Evolutionary conservation across 2,888 invertebrate genomes (phyloP), one percentile per base, ranked within the genome.

Genomic region (Amorpha juglandis): DNA sequence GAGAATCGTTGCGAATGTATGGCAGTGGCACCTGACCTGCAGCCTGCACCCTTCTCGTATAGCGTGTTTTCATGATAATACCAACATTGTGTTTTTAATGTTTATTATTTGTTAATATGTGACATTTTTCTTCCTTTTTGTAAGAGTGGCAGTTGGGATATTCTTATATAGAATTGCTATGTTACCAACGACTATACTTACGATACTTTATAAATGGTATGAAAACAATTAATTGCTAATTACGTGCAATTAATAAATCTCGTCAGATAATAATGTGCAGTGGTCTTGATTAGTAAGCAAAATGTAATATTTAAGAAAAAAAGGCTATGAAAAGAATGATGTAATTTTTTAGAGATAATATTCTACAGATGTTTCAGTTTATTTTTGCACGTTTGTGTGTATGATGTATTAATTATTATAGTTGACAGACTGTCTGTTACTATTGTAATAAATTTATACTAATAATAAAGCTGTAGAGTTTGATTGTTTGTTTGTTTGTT

Each of bases 11-110:
- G 38, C 19, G 58, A 58, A 58, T 42, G 19, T 58, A 58, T 58
- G 42, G 58, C 12, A 42, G 42, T 12, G 58, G 58, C 58, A 58
- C 58, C 58, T 42, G 58, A 58, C 58, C 19, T 50, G 50, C 19
- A 50, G 9, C 58, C 38, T 42, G 55, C 35, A 38, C 38, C 35
- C n/a, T 16, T 35, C 55, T 55, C 38, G 21, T 19, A 16, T 11
- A 58, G 12, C 35, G 52, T 14, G 33, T 35, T 35, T 35, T 35
- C 33, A 35, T 33, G 33, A 33, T 53, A 53, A 35, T 35, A 53
- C 53, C 52, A 21, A 53, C n/a, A 53, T 53, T 35, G 33, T 35
- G 33, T 53, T 53, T 52, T 58, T 42, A 58, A 38, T 58, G 19
- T 58, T 38, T 58, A 42, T 58, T 58, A 38, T 19, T 55, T 27